Percentiles rank a stretch among this genome's conserved stretches.
phyloP scores from a whole-genome alignment of 2,888 invertebrate genomes.

The Ceriagrion tenellum region DNA sequence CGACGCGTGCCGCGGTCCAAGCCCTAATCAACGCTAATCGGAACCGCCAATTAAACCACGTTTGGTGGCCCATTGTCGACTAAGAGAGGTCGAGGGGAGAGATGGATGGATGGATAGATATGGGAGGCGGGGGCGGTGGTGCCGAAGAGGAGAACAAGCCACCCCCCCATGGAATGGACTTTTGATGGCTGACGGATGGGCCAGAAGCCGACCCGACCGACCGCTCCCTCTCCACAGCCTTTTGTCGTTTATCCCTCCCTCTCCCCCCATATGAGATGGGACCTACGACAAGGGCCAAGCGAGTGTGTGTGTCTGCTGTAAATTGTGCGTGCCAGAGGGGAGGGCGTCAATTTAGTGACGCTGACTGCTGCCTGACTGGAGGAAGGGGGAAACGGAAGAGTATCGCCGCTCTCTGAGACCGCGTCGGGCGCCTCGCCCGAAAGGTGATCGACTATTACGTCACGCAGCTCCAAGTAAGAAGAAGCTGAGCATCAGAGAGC shows the following conservation, averaged over 20 bases:
- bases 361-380: too few relatives aligned
- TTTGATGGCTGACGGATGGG: slow-evolving; percentile 54
- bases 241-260: not conserved
- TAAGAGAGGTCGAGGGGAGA: not conserved
- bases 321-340: too few relatives aligned
- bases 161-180: slow-evolving; percentile 15
- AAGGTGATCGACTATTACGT: too few relatives aligned
- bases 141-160: not conserved
- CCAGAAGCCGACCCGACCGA: not conserved
- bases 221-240: not conserved
- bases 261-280: too few relatives aligned
- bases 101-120: not conserved
- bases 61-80: slow-evolving; percentile 15
- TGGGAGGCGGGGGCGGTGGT: not conserved
- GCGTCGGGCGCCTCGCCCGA: too few relatives aligned
- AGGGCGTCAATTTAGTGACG: too few relatives aligned
- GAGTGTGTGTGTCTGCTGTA: too few relatives aligned
- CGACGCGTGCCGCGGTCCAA: slow-evolving; percentile 23
- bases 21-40: slow-evolving; percentile 61
- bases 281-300: too few relatives aligned
- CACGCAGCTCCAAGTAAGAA: too few relatives aligned
- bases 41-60: slow-evolving; percentile 54
- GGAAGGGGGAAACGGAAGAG: too few relatives aligned
- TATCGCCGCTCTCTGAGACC: too few relatives aligned
- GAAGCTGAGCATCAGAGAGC: too few relatives aligned